phyloP scores from a whole-genome alignment of 2,797 vertebrate species.

The Eutrigla gurnardus region DNA sequence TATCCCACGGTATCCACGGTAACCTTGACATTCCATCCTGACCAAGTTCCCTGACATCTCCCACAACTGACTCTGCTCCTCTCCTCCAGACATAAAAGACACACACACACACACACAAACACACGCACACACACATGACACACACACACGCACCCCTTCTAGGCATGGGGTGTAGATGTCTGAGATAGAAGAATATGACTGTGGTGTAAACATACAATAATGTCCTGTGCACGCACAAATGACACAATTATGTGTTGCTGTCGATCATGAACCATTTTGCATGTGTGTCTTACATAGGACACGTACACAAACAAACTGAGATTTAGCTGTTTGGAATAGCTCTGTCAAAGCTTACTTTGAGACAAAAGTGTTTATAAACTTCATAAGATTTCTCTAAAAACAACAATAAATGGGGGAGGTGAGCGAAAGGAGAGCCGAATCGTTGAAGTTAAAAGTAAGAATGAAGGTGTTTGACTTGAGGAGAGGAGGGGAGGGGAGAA shows the following conservation, averaged over 20 bases:
- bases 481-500: conserved; percentile 1
- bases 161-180: conserved; percentile 70
- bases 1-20: conserved; percentile 84
- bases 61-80: conserved; percentile 71
- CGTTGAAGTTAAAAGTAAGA: conserved; percentile 13
- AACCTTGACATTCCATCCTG: conserved; percentile 82
- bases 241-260: conserved; percentile 11
- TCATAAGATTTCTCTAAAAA: conserved; percentile 59
- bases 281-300: conserved; percentile 7
- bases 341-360: conserved; percentile 52
- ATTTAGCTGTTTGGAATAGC: conserved; percentile 31
- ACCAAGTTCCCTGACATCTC: conserved; percentile 80
- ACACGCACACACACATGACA: conserved; percentile 31
- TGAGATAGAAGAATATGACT: conserved; percentile 59
- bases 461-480: conserved; percentile 17
- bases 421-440: conserved; percentile 49
- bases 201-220: conserved; percentile 48
- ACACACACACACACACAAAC: conserved; percentile 33
- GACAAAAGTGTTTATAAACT: conserved; percentile 54
- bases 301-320: conserved; percentile 13
- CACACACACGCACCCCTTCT: conserved; percentile 55
- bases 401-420: conserved; percentile 60
- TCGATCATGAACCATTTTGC: conserved; percentile 18
- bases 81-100: conserved; percentile 40
- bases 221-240: conserved; percentile 16